Evolutionary conservation across 2,888 invertebrate species (phyloP).

Genomic region (Allolobophora icterica): DNA sequence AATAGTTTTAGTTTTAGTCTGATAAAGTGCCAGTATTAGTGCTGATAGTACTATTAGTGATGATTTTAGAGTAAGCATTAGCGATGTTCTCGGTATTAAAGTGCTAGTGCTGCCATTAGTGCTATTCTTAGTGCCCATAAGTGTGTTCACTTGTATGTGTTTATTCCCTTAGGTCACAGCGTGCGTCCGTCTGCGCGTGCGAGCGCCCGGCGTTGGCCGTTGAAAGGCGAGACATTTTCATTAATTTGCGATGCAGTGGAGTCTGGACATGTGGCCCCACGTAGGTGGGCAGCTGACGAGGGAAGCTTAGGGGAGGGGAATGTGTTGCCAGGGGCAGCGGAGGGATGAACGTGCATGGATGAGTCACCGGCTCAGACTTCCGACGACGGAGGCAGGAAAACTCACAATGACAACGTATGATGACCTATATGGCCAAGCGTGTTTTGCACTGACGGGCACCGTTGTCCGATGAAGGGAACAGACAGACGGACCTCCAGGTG

Average conservation of each 20-base stretch:
- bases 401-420: background rate
- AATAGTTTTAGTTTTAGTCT: too few relatives aligned
- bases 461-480: background rate
- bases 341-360: background rate
- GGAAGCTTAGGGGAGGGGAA: background rate
- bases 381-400: background rate
- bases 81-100: too few relatives aligned
- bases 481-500: background rate
- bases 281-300: background rate
- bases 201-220: background rate
- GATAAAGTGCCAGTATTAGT: too few relatives aligned
- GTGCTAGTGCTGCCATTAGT: background rate
- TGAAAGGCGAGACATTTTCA: constrained; percentile 17
- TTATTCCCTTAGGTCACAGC: background rate
- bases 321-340: background rate
- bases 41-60: too few relatives aligned
- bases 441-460: background rate
- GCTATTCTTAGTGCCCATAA: background rate
- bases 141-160: background rate
- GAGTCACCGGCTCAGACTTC: background rate
- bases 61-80: too few relatives aligned
- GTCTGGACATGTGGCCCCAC: background rate
- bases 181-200: background rate
- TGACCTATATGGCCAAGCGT: background rate
- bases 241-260: background rate